These are phyloP conservation scores for Aleiodes leptofemur DNA, from an alignment of 2,888 invertebrate species.

Conservation along the genomic window DNA sequence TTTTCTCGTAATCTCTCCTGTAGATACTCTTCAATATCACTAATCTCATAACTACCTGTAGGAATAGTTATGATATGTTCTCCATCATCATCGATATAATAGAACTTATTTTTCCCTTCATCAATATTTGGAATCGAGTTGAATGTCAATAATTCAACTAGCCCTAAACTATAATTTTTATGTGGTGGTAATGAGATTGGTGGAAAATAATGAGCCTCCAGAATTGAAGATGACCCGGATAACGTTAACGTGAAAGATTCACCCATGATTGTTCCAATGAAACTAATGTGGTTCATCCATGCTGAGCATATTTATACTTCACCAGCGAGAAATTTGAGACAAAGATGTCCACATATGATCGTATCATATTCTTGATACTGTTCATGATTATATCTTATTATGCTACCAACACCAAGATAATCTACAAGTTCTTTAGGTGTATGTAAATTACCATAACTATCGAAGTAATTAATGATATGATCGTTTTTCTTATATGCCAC, in stretches of 20 bases:
- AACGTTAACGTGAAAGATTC: constrained; percentile 60
- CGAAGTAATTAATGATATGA: constrained; percentile 65
- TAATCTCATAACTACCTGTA: constrained; percentile 63
- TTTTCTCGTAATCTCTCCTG: constrained; percentile 23
- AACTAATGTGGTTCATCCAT: constrained; percentile 1
- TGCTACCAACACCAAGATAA: constrained; percentile 53
- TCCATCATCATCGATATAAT: constrained; percentile 6
- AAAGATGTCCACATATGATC: constrained; percentile 63
- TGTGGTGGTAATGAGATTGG: constrained; percentile 57
- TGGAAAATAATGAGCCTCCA: constrained; percentile 59
- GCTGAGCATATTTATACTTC: background rate
- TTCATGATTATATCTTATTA: constrained; percentile 60
- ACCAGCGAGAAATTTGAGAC: constrained; percentile 60
- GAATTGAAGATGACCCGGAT: constrained; percentile 55
- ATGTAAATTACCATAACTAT: constrained; percentile 68
- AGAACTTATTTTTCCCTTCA: constrained; percentile 58
- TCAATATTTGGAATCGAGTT: constrained; percentile 65
- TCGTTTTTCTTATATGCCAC: constrained; percentile 66
- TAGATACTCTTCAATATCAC: constrained; percentile 57
- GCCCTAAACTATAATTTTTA: constrained; percentile 59
- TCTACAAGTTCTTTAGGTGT: constrained; percentile 64
- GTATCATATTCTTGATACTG: constrained; percentile 61
- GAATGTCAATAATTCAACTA: constrained; percentile 61
- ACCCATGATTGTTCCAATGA: constrained; percentile 33
- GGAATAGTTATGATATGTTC: constrained; percentile 57